phyloP scores from a whole-genome alignment of 2,797 vertebrate genomes.

The Halcyon chelicuti region DNA sequence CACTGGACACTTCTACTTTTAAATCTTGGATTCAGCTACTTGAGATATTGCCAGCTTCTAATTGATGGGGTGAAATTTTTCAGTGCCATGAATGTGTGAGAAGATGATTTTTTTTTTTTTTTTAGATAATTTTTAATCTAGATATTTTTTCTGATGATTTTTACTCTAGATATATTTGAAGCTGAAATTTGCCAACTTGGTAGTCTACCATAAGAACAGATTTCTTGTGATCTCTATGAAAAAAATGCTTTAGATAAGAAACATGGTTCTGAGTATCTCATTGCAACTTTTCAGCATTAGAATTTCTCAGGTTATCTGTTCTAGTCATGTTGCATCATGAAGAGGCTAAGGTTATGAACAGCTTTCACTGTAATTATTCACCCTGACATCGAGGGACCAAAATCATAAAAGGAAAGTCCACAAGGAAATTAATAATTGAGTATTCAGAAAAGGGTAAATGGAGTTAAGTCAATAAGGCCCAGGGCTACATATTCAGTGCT shows the following conservation, averaged over 20 bases:
- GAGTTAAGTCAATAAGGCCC: slow-evolving; percentile 56
- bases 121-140: background rate
- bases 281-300: background rate
- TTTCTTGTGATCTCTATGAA: background rate
- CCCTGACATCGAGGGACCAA: slow-evolving; percentile 16
- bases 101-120: background rate
- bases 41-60: background rate
- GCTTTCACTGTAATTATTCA: slow-evolving; percentile 41
- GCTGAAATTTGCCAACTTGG: background rate
- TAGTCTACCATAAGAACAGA: background rate
- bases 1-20: background rate
- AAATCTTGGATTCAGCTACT: background rate
- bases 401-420: slow-evolving; percentile 39
- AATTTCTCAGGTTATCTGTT: slow-evolving; percentile 12
- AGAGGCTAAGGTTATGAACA: background rate
- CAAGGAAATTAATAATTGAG: slow-evolving; percentile 64
- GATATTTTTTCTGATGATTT: background rate
- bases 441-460: slow-evolving; percentile 45
- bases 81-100: background rate
- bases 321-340: background rate
- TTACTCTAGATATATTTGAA: background rate
- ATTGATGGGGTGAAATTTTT: background rate
- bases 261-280: background rate
- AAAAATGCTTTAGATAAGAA: background rate
- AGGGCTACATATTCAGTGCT: slow-evolving; percentile 21